Evolutionary conservation across 2,888 invertebrate genomes (phyloP).

Genomic region (Drosophila longiperda): DNA sequence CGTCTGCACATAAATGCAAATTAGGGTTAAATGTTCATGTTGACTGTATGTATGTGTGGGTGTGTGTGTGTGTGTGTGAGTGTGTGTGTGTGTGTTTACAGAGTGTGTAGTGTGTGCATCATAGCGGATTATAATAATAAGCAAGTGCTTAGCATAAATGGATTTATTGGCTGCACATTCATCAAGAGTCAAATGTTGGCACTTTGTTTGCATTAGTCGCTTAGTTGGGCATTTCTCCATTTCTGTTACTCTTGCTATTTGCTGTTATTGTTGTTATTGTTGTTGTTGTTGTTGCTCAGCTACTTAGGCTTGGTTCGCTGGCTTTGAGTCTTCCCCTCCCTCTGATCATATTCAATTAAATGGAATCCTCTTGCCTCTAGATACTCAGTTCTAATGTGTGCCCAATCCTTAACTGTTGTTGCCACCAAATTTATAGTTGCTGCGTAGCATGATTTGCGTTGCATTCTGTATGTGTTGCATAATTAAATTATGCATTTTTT

Average conservation of each 20-base stretch:
- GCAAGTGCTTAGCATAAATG: conserved; percentile 75
- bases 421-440: background rate
- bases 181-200: conserved; percentile 72
- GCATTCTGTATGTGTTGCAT: background rate
- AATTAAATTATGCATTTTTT: background rate
- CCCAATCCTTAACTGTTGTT: background rate
- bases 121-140: conserved; percentile 77
- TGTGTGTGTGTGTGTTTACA: conserved; percentile 11
- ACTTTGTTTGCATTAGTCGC: conserved; percentile 59
- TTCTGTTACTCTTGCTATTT: background rate
- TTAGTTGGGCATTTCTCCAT: conserved; percentile 38
- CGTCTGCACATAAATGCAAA: conserved; percentile 78
- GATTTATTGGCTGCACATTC: conserved; percentile 78
- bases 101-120: conserved; percentile 25
- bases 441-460: background rate
- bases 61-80: conserved; percentile 14
- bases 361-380: background rate
- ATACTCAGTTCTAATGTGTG: too few relatives aligned
- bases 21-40: conserved; percentile 76
- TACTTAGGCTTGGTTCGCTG: conserved; percentile 1
- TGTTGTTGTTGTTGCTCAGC: conserved; percentile 15
- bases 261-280: background rate
- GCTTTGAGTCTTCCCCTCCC: background rate
- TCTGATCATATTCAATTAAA: background rate
- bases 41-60: conserved; percentile 20